These are phyloP conservation scores for Sprattus sprattus DNA, from an alignment of 2,113 vertebrate species.

Conservation along the genomic window DNA sequence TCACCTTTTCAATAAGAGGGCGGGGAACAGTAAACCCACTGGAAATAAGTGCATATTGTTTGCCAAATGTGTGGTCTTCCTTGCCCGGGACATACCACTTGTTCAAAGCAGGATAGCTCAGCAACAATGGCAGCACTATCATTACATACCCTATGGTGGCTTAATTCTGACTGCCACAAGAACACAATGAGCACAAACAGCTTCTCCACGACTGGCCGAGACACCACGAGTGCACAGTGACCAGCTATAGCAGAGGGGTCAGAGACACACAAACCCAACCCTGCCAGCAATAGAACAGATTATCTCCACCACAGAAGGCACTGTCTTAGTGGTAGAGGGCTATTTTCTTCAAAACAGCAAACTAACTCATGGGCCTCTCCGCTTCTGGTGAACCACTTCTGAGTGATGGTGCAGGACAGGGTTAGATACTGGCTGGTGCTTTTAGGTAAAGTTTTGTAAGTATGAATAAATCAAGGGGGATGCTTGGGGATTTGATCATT, in stretches of 20 bases:
- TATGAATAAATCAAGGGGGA: neutral
- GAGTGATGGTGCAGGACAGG: neutral
- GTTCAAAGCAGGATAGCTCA: neutral
- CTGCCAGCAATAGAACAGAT: slow-evolving; percentile 22
- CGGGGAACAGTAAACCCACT: neutral
- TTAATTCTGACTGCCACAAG: slow-evolving; percentile 55
- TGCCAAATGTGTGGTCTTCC: neutral
- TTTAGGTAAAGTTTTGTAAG: neutral
- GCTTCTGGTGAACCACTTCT: neutral
- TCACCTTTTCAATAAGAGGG: neutral
- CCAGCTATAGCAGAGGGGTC: slow-evolving; percentile 47
- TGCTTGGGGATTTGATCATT: neutral
- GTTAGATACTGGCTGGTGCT: neutral
- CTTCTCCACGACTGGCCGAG: slow-evolving; percentile 54
- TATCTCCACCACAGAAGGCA: slow-evolving; percentile 23
- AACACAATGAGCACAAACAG: slow-evolving; percentile 59
- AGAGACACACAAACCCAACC: slow-evolving; percentile 44
- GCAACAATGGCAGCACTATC: slow-evolving; percentile 50
- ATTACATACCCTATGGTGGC: slow-evolving; percentile 39
- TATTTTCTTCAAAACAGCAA: neutral
- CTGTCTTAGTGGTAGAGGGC: neutral
- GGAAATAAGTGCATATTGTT: neutral
- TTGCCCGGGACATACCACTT: neutral
- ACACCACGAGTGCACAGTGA: slow-evolving; percentile 56
- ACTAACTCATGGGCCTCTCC: neutral